A percentile compares a stretch with the other conserved stretches of the same genome.
Evolutionary conservation across 2,888 invertebrate genomes (phyloP).

Genomic region (Drosophila eohydei): DNA sequence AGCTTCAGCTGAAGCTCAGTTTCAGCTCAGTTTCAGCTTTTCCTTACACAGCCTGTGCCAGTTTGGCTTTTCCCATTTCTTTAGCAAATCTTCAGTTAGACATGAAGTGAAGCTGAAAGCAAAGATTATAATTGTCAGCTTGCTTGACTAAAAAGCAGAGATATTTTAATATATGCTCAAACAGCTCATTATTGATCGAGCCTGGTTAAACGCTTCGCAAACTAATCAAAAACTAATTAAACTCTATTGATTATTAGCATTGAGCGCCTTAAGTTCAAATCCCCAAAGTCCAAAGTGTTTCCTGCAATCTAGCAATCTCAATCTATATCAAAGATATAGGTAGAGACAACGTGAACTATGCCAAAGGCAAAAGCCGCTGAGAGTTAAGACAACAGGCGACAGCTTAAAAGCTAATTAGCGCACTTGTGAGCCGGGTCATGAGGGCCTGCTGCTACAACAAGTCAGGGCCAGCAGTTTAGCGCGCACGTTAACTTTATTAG

Average conservation of each 20-base stretch:
- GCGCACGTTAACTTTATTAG: constrained; percentile 74
- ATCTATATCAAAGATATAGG: background rate
- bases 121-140: background rate
- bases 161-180: background rate
- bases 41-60: background rate
- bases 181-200: background rate
- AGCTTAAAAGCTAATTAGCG: constrained; percentile 80
- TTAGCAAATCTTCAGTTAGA: background rate
- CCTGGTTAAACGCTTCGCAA: background rate
- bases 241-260: constrained; percentile 1
- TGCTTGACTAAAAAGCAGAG: background rate
- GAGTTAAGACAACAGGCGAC: constrained; percentile 68
- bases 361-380: constrained; percentile 37
- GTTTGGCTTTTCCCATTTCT: background rate
- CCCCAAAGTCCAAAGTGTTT: constrained; percentile 18
- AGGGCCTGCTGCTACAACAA: constrained; percentile 29
- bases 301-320: constrained; percentile 1
- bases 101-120: background rate
- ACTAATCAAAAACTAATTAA: constrained; percentile 11
- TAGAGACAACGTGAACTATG: background rate
- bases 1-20: background rate
- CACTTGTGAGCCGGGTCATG: constrained; percentile 50
- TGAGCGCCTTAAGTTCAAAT: background rate
- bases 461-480: constrained; percentile 73
- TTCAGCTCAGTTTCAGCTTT: no score